Conservation (phyloP, 2,797 vertebrate species). For the Phrynocephalus guinanensis region DNA sequence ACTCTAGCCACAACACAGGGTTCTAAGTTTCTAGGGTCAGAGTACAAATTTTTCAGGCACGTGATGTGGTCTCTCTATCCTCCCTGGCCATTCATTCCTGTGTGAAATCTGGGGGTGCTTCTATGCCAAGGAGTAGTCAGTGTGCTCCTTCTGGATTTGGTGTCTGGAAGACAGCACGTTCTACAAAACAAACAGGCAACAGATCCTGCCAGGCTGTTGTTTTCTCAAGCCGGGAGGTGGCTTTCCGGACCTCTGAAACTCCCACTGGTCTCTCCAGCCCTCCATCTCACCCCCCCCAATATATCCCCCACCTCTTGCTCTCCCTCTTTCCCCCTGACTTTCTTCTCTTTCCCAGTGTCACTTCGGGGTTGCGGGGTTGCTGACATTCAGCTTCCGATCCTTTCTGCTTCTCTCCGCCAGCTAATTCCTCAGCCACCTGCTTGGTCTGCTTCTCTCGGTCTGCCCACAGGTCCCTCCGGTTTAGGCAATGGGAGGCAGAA, state of each 20-base stretch:
- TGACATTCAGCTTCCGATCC: too few species aligned
- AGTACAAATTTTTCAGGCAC: background rate
- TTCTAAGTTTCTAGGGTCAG: background rate
- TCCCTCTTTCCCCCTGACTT: background rate
- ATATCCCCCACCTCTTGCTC: background rate
- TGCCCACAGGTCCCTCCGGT: too few species aligned
- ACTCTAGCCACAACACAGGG: background rate
- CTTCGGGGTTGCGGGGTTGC: too few species aligned
- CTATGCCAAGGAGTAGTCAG: background rate
- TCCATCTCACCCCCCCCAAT: too few species aligned
- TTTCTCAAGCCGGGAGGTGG: background rate
- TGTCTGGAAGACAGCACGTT: background rate
- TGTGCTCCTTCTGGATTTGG: background rate
- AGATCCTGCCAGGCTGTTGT: background rate
- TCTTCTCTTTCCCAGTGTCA: background rate
- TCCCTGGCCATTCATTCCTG: background rate
- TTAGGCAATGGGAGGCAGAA: too few species aligned
- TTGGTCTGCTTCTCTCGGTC: too few species aligned
- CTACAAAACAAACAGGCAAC: background rate
- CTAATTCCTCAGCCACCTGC: too few species aligned
- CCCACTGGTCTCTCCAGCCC: too few species aligned
- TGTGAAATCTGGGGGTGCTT: background rate
- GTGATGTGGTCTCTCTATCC: background rate
- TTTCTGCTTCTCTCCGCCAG: too few species aligned
- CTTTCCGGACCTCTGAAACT: background rate